Evolutionary conservation across 2,797 vertebrate genomes (phyloP), one percentile per base, ranked within the genome.

Genomic region (Tokudaia muenninki): DNA sequence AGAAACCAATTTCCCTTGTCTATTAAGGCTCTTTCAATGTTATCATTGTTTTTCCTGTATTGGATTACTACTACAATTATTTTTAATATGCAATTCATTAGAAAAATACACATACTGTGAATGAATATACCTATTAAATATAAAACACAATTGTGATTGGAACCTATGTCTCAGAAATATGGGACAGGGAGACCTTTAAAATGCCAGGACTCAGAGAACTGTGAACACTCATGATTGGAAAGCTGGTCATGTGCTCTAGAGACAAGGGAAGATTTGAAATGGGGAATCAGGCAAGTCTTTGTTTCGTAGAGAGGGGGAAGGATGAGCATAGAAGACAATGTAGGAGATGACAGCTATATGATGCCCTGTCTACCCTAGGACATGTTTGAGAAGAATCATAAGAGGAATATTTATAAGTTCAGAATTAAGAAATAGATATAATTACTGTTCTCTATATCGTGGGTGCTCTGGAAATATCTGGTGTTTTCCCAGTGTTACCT

Each of bases 1-100:
- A 61, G 79, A 83, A 75, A 50, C 63, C 63, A 80, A 47, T 61
- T 95, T 84, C 12, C 57, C 81, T 52, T 74, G 41, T 37, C 55
- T 94, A 65, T 97, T 74, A 79, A 77, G n/a, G 9, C 31, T 61
- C 67, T 86, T 91, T 70, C 70, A 87, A 26, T 61, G 21, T 80
- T 57, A 75, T 44, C 61, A n/a, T 79, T 81, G 75, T 79, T 79
- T 79, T 78, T 92, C 87, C 41, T 52, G 0, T 55, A 52, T 41
- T 94, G n/a, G 10, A 74, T 87, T 79, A 16, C 24, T 81, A 41
- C 63, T 84, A 72, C 1, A 95, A 47, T 79, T 77, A 78, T 63
- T 96, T 90, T 92, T 80, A 79, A 65, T 57, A 57, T 41, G 29
- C 1, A 67, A 24, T 70, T 87, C 19, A 92, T 57, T 31, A 31